Base-by-base conservation (phyloP, 2,888 invertebrate species). In the Drosophila atripex region DNA sequence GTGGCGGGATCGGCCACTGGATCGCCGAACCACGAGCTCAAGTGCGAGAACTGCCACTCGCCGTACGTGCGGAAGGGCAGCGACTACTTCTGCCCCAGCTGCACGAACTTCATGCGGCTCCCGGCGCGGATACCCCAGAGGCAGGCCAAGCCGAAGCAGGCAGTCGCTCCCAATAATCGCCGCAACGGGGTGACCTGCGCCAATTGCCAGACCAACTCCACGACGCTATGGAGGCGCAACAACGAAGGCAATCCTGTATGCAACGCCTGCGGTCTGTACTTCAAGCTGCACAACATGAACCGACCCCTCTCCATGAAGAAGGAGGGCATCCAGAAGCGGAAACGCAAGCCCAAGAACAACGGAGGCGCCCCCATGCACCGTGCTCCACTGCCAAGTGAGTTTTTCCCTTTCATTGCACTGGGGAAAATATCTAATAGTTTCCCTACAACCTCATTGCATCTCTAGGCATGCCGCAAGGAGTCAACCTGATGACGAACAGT, bases 281-380 rank as follows among this genome's bases (percentile, higher is more conserved):
- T 51, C 53, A 92, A 92, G 72, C 72, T 92, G 54, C 91, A 92
- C 76, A 91, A 90, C 66, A 88, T 98, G 69, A 96, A 96, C 92
- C 95, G 99, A 77, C 99, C 99, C 56, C 93, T 97, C 82, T 97
- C 98, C 84, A 99, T 99, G 99, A 99, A 98, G 92, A 99, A 99
- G 92, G 99, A 99, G 79, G 98, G 98, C 49, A 99, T 99, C 89
- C 99, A 99, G 93, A 98, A 98, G 55, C 93, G 99, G 75, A 99
- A 99, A 92, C 94, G 99, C 71, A 98, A 99, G 90, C 96, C 96
- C 46, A 96, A 96, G 92, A 91, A 89, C 65, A 89, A 89, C 63
- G 88, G 86, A 50, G 88, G 79, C 18, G 61, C 71, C n/a, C 78
- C 86, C n/a, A 71, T 88, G 47, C 88, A 89, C 66, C 84, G 88